Percentiles rank a stretch among this genome's conserved stretches.
Evolutionary conservation across 2,797 vertebrate genomes (phyloP).

Genomic region (Syngnathus acus): DNA sequence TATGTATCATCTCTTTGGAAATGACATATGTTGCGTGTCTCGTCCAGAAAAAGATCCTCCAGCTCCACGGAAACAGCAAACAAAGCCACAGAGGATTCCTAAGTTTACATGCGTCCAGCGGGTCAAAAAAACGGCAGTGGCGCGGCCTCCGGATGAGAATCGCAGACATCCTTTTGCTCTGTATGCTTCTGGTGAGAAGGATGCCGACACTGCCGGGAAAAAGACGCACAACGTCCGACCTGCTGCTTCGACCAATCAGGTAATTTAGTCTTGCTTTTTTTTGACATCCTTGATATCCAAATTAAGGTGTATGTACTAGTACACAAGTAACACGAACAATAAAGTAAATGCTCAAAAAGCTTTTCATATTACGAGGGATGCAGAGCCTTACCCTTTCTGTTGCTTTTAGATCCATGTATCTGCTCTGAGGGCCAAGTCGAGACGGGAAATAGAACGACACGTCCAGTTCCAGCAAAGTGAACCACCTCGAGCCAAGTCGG

Average conservation of each 20-base stretch:
- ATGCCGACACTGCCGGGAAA: constrained; percentile 77
- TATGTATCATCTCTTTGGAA: too few species aligned
- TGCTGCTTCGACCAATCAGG: constrained; percentile 77
- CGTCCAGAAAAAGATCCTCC: constrained; percentile 24
- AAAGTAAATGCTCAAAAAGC: not conserved
- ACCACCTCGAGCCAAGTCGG: constrained; percentile 72
- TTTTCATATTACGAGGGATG: not conserved
- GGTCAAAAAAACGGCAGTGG: constrained; percentile 46
- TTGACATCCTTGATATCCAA: not conserved
- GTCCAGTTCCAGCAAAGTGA: constrained; percentile 62
- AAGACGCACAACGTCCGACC: constrained; percentile 90
- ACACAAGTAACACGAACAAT: too few species aligned
- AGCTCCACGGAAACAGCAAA: constrained; percentile 18
- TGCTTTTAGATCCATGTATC: constrained; percentile 83
- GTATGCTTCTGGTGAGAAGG: constrained; percentile 85
- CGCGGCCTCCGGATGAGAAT: constrained; percentile 50
- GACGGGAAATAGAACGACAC: constrained; percentile 81
- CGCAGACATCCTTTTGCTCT: constrained; percentile 83
- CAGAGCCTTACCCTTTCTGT: not conserved
- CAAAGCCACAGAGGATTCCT: constrained; percentile 58
- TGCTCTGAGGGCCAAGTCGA: constrained; percentile 85
- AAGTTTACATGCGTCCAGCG: constrained; percentile 42
- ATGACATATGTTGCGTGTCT: not conserved
- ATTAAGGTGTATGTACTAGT: not conserved
- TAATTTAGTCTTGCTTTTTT: constrained; percentile 33